Conservation (phyloP, 2,888 invertebrate genomes). For the Hypselothyrea guttata region DNA sequence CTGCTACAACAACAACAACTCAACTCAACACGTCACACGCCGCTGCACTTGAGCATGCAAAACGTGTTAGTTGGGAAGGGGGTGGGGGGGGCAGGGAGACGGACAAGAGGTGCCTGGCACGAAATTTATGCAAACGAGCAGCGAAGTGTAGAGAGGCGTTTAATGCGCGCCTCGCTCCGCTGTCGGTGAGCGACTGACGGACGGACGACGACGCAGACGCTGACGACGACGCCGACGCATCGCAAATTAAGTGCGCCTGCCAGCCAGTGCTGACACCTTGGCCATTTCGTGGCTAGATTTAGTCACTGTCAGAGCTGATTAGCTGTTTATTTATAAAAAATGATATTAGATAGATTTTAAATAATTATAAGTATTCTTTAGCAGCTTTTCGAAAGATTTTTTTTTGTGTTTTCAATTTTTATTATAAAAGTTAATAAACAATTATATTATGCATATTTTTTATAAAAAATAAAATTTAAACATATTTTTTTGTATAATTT, state of each 20-base stretch:
- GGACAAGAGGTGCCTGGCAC: constrained; percentile 59
- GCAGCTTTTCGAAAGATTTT: too few species aligned
- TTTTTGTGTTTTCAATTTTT: too few species aligned
- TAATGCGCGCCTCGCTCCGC: constrained; percentile 34
- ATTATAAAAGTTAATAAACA: too few species aligned
- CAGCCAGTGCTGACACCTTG: too few species aligned
- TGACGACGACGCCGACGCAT: constrained; percentile 34
- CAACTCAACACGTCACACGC: constrained; percentile 55
- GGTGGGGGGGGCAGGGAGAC: constrained; percentile 10
- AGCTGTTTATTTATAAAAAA: too few species aligned
- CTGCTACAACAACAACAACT: constrained; percentile 7
- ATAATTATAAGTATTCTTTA: too few species aligned
- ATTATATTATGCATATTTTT: too few species aligned
- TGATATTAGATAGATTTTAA: too few species aligned
- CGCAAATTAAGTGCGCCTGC: constrained; percentile 54
- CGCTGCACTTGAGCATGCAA: constrained; percentile 68
- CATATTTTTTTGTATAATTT: too few species aligned
- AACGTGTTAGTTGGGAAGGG: constrained; percentile 40
- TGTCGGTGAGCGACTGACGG: constrained; percentile 6
- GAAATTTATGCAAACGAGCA: constrained; percentile 79
- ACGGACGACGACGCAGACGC: constrained; percentile 7
- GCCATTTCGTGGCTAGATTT: too few species aligned
- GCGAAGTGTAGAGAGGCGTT: constrained; percentile 78
- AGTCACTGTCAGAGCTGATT: too few species aligned
- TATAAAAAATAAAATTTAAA: too few species aligned